Base-by-base conservation (phyloP, 2,797 vertebrate species). In the Cyprinodon diabolis region DNA sequence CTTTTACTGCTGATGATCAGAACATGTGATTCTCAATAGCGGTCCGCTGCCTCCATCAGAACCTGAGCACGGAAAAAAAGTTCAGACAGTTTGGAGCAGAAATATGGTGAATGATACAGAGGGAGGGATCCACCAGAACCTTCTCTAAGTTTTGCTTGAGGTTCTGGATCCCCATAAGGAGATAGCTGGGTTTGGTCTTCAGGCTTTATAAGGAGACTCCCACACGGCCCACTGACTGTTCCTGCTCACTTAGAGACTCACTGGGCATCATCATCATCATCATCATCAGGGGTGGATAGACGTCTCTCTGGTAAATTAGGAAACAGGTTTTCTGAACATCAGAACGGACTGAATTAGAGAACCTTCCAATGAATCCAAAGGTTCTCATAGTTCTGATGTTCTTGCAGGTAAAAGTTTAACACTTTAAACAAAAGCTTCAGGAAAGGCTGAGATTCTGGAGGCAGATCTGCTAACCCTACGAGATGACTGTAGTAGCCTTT, bases 1-100 rank as follows among this genome's bases (percentile, higher is more conserved):
- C 96, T 97, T 97, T 97, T 97, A 97, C 96, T 96, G 94, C 96
- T 80, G 95, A 84, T 86, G 89, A 93, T 89, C 86, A 12, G 84
- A 90, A 95, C 97, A 98, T 96, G 85, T 97, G 97, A 94, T 97
- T 96, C 96, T 92, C 96, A 95, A 98, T 98, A 98, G 91, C 69
- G 62, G 83, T 15, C 65, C 73, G 83, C 75, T 75, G 80, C 77
- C 78, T 84, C 73, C 37, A 72, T 83, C 70, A 60, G 74, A 71
- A 80, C 80, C 76, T 80, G 47, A 25, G 40, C 51, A 43, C 19
- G 25, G 25, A 30, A 25, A 30, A 30, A 30, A 30, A 30, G n/a
- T n/a, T n/a, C n/a, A 30, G 25, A 30, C 25, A 30, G 25, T 30
- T 30, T 30, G 25, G 25, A 30, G 25, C 25, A 30, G 25, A 30